Base-by-base conservation (phyloP, 2,888 invertebrate genomes). In the Pecten maximus region DNA sequence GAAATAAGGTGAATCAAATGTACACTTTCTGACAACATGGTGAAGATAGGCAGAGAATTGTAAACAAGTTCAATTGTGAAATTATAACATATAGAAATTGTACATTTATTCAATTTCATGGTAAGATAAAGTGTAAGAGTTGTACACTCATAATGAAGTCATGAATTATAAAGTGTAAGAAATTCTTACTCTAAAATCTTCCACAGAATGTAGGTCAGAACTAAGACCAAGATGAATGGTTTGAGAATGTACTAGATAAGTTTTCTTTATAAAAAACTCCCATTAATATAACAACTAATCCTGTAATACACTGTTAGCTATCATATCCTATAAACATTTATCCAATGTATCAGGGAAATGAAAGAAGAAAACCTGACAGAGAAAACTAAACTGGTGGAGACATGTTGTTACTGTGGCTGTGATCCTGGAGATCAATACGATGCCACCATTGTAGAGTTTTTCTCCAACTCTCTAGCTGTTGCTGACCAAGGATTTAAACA, bases 371-470 rank as follows among this genome's bases (percentile, higher is more conserved):
- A 35, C 6, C 74, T 35, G 74, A 35, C 15, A 74, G 28, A 35
- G 74, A 74, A 74, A 74, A 35, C 35, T 2, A 28, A 74, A 35
- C 28, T 19, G 19, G 6, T 19, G 23, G 35, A 74, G 74, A 74
- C 35, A 74, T 74, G 23, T 74, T 74, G 28, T 74, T 74, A 23
- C 74, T 35, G 74, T 35, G 74, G 23, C 74, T 23, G 3, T 74
- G 74, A 74, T 74, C 74, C 28, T 28, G 74, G 35, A 74, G 74
- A 74, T 74, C 74, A 74, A 74, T 74, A 74, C 1, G 28, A 19
- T 74, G 74, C 74, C 74, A 74, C 74, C 74, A 35, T 74, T 35
- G 15, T 74, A 35, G 74, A 74, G 74, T 28, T 74, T 74, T 74
- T 74, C 74, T 12, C 35, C 35, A 8, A 23, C 23, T 60, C 60